phyloP scores from a whole-genome alignment of 1,140 invertebrate species.

The Periplaneta americana region DNA sequence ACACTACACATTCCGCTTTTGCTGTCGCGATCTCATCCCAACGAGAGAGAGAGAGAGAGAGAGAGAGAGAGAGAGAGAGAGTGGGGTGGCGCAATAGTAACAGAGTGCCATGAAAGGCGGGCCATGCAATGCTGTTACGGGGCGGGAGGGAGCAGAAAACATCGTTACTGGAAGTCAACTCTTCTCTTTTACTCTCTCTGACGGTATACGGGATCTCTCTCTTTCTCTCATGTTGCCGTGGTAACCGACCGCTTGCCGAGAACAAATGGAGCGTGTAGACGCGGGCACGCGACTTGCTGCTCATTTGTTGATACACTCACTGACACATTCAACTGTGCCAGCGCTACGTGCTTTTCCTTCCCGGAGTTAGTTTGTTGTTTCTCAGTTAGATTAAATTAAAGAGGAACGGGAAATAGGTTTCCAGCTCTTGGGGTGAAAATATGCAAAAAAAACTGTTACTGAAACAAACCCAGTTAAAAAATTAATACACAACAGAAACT shows the following conservation, averaged over 20 bases:
- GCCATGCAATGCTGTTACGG: neutral
- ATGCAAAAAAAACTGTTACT: neutral
- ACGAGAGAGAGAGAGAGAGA: no score
- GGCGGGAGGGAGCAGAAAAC: no score
- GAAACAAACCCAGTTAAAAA: no score
- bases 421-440: neutral
- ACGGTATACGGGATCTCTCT: neutral
- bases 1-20: neutral
- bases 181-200: neutral
- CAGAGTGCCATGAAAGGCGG: neutral
- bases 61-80: no score
- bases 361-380: neutral
- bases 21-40: neutral
- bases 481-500: no score
- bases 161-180: neutral
- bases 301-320: conserved; percentile 12
- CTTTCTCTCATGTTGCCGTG: neutral
- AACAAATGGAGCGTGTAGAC: conserved; percentile 9
- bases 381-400: neutral
- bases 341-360: neutral
- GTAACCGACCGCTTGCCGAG: conserved; percentile 1
- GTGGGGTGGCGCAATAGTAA: neutral
- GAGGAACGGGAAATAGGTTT: neutral
- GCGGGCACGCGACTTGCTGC: conserved; percentile 5
- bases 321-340: conserved; percentile 1